A percentile compares a stretch with the other conserved stretches of the same genome.
phyloP scores from a whole-genome alignment of 2,888 invertebrate species.

The Aphidius colemani region DNA sequence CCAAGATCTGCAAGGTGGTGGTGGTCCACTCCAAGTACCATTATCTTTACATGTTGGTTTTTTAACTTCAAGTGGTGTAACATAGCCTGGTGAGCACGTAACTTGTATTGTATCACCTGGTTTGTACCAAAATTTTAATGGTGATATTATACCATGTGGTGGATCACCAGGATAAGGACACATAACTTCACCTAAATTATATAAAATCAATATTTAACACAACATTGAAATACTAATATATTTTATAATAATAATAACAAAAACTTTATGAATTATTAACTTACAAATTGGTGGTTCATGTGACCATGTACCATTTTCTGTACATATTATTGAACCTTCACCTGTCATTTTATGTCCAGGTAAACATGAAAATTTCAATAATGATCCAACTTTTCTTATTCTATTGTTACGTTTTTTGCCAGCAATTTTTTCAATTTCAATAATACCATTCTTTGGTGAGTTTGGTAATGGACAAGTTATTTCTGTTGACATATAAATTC shows the following conservation, averaged over 20 bases:
- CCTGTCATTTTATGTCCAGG: slow-evolving; percentile 73
- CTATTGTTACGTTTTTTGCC: slow-evolving; percentile 63
- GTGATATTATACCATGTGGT: slow-evolving; percentile 71
- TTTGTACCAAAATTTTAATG: slow-evolving; percentile 75
- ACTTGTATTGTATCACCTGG: slow-evolving; percentile 74
- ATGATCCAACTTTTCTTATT: slow-evolving; percentile 77
- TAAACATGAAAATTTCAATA: slow-evolving; percentile 78
- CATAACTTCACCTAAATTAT: slow-evolving; percentile 68
- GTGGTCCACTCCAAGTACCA: slow-evolving; percentile 71
- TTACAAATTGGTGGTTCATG: slow-evolving; percentile 83
- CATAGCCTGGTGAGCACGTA: slow-evolving; percentile 71
- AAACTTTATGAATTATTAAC: slow-evolving; percentile 41
- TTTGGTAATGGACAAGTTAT: slow-evolving; percentile 81
- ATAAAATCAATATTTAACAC: neutral
- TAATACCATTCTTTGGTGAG: slow-evolving; percentile 73
- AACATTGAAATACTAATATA: neutral
- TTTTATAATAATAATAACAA: neutral
- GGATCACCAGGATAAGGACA: slow-evolving; percentile 77
- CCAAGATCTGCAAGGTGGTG: slow-evolving; percentile 72
- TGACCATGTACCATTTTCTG: slow-evolving; percentile 87
- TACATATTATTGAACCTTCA: slow-evolving; percentile 83
- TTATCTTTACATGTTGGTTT: slow-evolving; percentile 69
- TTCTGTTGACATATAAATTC: slow-evolving; percentile 69
- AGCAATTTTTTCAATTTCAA: slow-evolving; percentile 44
- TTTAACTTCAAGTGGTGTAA: slow-evolving; percentile 63